phyloP scores from a whole-genome alignment of 37 sponge, comb jelly and placozoan genomes.

The Crambe crambe region DNA sequence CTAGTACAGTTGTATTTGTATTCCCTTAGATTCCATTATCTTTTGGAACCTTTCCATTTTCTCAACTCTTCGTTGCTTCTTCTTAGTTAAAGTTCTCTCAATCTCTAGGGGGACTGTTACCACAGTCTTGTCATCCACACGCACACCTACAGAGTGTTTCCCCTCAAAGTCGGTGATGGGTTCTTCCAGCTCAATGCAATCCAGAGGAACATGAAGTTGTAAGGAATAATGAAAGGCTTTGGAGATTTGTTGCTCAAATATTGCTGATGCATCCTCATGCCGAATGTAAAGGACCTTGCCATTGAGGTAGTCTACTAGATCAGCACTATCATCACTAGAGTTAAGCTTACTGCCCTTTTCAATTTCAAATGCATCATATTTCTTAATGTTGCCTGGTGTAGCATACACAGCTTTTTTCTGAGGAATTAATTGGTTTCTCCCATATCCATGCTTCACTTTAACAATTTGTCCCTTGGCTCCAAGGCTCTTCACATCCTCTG shows the following conservation, averaged over 20 bases:
- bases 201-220: constrained; percentile 71
- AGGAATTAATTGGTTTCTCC: constrained; percentile 75
- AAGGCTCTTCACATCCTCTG: constrained; percentile 71
- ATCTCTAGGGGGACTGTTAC: constrained; percentile 25
- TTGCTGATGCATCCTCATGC: constrained; percentile 35
- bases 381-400: constrained; percentile 59
- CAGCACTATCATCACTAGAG: not conserved
- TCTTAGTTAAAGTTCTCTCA: constrained; percentile 5
- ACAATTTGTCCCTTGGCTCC: constrained; percentile 70
- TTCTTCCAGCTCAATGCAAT: constrained; percentile 54
- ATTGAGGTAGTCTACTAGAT: constrained; percentile 35
- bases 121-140: constrained; percentile 29
- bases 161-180: constrained; percentile 45
- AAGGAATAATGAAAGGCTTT: constrained; percentile 23
- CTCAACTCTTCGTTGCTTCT: constrained; percentile 8
- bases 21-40: not conserved
- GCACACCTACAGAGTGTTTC: constrained; percentile 27
- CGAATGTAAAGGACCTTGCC: constrained; percentile 32
- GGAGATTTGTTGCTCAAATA: constrained; percentile 59
- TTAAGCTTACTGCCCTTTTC: not conserved
- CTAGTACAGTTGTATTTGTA: no score
- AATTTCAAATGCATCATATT: constrained; percentile 41
- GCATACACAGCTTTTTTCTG: constrained; percentile 72
- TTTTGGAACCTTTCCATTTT: not conserved
- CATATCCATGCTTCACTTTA: constrained; percentile 82